phyloP scores from a whole-genome alignment of 2,113 vertebrate species.

The Plecturocebus donacophilus region DNA sequence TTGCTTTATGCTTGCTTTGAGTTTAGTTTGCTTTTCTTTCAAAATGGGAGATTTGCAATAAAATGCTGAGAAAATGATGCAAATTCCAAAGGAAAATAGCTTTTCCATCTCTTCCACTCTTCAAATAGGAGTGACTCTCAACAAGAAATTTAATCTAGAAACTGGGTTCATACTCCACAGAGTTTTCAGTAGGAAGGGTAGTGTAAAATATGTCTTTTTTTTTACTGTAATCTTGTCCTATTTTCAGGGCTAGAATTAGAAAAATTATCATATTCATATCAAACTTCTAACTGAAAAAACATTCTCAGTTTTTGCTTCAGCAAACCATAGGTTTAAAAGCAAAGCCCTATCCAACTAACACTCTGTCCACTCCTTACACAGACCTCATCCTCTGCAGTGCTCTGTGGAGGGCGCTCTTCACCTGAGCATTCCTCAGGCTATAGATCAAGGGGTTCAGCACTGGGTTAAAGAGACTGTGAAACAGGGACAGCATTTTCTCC shows the following conservation, averaged over 20 bases:
- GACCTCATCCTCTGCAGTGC: neutral
- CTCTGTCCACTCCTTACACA: neutral
- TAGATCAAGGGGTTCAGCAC: slow-evolving; percentile 67
- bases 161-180: neutral
- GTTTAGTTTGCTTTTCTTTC: neutral
- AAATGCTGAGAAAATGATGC: neutral
- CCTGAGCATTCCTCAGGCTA: slow-evolving; percentile 51
- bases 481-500: slow-evolving; percentile 57
- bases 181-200: neutral
- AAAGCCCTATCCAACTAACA: neutral
- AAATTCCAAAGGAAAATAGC: neutral
- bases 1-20: neutral
- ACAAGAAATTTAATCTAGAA: neutral
- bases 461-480: slow-evolving; percentile 71
- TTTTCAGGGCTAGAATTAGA: neutral
- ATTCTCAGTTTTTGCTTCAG: neutral
- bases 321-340: neutral
- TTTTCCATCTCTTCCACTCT: neutral
- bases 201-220: neutral
- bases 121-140: neutral
- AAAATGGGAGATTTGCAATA: neutral
- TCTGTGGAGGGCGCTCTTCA: slow-evolving; percentile 49
- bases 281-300: neutral
- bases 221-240: neutral
- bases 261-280: neutral